phyloP scores from a whole-genome alignment of 2,797 vertebrate genomes.

The Myiothlypis coronata region DNA sequence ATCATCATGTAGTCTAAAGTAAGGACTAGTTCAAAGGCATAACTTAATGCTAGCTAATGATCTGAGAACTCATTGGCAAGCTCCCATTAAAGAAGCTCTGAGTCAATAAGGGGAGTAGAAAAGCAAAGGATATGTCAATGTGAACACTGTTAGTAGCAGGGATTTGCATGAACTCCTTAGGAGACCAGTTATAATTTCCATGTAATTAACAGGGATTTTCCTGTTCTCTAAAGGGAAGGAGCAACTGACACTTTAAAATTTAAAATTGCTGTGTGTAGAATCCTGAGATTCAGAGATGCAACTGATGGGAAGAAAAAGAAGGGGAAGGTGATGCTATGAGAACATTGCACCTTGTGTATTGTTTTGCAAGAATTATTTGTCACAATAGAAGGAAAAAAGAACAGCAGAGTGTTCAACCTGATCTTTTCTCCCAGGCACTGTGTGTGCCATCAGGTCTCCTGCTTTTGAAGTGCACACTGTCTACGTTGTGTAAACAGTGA shows the following conservation, averaged over 20 bases:
- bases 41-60: not conserved
- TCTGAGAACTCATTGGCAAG: not conserved
- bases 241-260: not conserved
- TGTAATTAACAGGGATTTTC: not conserved
- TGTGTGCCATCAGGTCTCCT: not conserved
- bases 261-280: not conserved
- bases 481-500: rapidly evolving
- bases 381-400: not conserved
- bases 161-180: not conserved
- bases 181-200: not conserved
- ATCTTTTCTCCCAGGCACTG: not conserved
- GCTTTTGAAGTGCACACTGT: not conserved
- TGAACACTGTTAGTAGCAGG: not conserved
- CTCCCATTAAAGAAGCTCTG: not conserved
- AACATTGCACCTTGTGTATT: rapidly evolving
- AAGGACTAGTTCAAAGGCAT: not conserved
- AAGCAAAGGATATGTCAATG: not conserved
- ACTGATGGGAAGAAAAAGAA: not conserved
- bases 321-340: not conserved
- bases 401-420: not conserved
- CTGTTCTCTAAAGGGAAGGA: not conserved
- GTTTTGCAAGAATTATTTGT: not conserved
- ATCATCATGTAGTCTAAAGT: not conserved
- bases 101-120: not conserved
- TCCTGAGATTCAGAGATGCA: not conserved